These are phyloP conservation scores for Branchinecta lindahli DNA, from an alignment of 1,140 invertebrate species.

Conservation along the genomic window DNA sequence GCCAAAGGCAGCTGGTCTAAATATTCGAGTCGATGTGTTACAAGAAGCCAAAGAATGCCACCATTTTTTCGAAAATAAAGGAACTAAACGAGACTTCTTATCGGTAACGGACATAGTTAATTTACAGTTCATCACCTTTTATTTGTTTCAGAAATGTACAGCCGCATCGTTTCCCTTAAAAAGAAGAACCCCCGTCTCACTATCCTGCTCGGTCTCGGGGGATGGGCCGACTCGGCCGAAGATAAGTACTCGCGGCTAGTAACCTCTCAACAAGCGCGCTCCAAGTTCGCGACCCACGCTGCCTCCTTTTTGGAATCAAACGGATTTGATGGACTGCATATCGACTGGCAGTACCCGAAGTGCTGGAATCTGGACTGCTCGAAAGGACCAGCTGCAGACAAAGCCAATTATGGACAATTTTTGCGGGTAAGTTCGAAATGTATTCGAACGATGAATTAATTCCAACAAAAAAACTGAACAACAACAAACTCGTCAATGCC, in stretches of 20 bases:
- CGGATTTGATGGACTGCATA: constrained; percentile 61
- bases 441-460: constrained; percentile 11
- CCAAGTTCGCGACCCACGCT: constrained; percentile 44
- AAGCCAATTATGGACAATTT: constrained; percentile 55
- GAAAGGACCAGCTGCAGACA: constrained; percentile 56
- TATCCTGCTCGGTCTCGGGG: constrained; percentile 64
- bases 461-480: too few species aligned
- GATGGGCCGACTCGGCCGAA: constrained; percentile 71
- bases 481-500: too few species aligned
- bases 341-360: constrained; percentile 82
- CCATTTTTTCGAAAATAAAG: too few species aligned
- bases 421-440: constrained; percentile 38
- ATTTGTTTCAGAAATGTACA: constrained; percentile 40
- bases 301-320: constrained; percentile 51
- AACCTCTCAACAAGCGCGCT: constrained; percentile 41
- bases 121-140: too few species aligned
- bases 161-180: constrained; percentile 34
- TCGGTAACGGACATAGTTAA: too few species aligned
- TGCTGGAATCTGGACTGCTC: constrained; percentile 81
- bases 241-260: constrained; percentile 67
- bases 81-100: too few species aligned
- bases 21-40: too few species aligned
- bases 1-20: too few species aligned
- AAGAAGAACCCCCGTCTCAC: constrained; percentile 30
- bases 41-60: too few species aligned